Evolutionary conservation across 2,797 vertebrate species (phyloP).

Genomic region (Hirundo rustica): DNA sequence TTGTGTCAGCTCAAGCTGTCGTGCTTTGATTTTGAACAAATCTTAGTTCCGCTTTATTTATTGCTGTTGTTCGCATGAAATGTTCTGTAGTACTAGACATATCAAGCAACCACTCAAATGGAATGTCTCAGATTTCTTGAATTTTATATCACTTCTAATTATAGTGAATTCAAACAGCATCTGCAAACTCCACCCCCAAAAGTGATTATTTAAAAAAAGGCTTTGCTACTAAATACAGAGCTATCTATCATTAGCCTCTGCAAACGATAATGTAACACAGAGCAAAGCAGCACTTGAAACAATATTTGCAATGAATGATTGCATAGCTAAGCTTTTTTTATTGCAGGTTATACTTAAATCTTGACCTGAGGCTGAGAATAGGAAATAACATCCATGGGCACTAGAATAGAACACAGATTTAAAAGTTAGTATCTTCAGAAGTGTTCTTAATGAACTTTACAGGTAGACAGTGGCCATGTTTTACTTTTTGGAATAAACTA

Average conservation of each 20-base stretch:
- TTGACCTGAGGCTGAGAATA: background rate
- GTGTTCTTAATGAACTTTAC: background rate
- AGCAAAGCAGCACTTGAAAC: background rate
- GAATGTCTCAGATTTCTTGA: background rate
- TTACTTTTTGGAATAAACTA: background rate
- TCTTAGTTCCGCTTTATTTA: background rate
- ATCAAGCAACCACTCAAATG: background rate
- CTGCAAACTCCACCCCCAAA: background rate
- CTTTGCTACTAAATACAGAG: background rate
- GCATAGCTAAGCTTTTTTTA: background rate
- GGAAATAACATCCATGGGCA: background rate
- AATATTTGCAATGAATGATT: background rate
- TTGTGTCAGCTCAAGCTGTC: accelerated
- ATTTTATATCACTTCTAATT: background rate
- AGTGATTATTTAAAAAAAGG: background rate
- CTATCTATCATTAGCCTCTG: background rate
- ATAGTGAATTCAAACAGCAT: background rate
- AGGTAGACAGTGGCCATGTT: background rate
- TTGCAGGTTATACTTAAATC: background rate
- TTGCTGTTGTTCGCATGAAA: background rate
- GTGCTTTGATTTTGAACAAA: background rate
- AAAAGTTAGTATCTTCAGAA: background rate
- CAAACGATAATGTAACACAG: background rate
- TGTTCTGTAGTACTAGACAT: background rate
- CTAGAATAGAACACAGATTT: background rate